Conservation (phyloP, 1,140 invertebrate species). For the Drosophila azteca region DNA sequence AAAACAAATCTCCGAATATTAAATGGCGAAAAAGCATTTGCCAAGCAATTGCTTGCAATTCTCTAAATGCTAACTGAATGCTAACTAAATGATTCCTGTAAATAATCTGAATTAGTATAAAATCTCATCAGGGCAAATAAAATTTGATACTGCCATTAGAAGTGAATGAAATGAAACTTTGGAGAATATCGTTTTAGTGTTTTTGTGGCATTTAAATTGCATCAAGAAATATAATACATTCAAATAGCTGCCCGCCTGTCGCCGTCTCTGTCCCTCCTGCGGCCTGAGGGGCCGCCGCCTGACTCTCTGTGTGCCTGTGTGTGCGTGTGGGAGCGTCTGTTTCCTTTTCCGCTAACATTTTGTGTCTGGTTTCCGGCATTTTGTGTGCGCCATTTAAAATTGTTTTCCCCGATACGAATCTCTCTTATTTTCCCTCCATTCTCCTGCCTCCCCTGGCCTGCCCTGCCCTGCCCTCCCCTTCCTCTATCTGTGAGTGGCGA, state of each 20-base stretch:
- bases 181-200: conserved; percentile 2
- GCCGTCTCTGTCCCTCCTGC: background rate
- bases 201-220: conserved; percentile 37
- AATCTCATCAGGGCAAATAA: background rate
- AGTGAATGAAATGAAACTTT: conserved; percentile 4
- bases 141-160: conserved; percentile 12
- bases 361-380: conserved; percentile 81
- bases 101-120: too few species aligned
- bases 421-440: conserved; percentile 3
- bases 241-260: conserved; percentile 4
- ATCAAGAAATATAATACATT: conserved; percentile 34
- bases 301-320: conserved; percentile 3
- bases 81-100: too few species aligned
- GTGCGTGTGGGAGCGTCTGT: conserved; percentile 54
- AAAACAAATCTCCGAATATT: too few species aligned
- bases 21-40: too few species aligned
- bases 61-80: too few species aligned
- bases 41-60: too few species aligned
- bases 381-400: conserved; percentile 78
- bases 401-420: conserved; percentile 79
- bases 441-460: too few species aligned
- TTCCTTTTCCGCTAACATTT: conserved; percentile 79
- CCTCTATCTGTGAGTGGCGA: conserved; percentile 9
- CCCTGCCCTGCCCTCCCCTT: conserved; percentile 25
- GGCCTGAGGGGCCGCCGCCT: conserved; percentile 7